These are phyloP conservation scores for Turritopsis rubra DNA, from an alignment of 30 jellyfish, hydroid and myxozoan genomes.

Conservation along the genomic window DNA sequence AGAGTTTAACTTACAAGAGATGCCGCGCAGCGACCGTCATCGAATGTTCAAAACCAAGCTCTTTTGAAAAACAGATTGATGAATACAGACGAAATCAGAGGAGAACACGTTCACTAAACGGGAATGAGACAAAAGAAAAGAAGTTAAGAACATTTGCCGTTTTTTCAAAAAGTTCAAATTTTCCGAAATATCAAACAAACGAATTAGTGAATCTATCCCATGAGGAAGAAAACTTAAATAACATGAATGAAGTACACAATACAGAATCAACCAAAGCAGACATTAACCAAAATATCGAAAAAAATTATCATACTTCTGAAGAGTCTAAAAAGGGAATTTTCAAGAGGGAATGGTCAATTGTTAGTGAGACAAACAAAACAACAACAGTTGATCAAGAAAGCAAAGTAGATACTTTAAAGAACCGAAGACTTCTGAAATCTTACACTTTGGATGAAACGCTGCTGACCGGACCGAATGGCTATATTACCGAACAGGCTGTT, in stretches of 20 bases:
- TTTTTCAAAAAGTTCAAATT: neutral
- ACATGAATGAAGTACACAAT: neutral
- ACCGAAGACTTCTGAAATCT: neutral
- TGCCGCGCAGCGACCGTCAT: neutral
- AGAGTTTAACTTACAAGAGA: neutral
- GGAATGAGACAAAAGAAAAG: neutral
- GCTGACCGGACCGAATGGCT: neutral
- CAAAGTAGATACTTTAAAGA: neutral
- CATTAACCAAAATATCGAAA: neutral
- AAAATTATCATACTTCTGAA: neutral
- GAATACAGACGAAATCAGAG: neutral
- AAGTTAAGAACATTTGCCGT: constrained; percentile 9
- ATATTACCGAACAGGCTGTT: neutral
- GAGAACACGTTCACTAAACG: constrained; percentile 5
- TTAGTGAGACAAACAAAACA: neutral
- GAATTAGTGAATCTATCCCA: neutral
- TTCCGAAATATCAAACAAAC: neutral
- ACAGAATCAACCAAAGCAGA: neutral
- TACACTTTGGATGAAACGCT: neutral
- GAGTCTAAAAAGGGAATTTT: neutral
- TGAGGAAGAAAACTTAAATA: neutral
- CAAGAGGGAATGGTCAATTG: neutral
- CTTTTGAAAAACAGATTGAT: neutral
- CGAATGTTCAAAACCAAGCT: neutral
- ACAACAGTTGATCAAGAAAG: neutral